Evolutionary conservation across 1,140 invertebrate species (phyloP).

Genomic region (Zaprionus tsacasi): DNA sequence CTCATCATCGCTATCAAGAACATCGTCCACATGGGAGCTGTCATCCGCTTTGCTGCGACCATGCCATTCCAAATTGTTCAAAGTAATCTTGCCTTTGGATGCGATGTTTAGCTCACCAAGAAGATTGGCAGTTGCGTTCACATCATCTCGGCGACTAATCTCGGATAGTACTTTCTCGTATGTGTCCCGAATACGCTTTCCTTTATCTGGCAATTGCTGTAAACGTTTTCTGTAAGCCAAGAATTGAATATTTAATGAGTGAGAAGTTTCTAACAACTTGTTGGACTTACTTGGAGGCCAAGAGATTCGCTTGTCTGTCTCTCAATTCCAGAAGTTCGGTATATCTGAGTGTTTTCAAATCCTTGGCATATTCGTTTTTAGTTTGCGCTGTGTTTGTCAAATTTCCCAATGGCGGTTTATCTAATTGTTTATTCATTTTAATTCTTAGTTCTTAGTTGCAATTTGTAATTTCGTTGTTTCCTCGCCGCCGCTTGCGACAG

Average conservation of each 20-base stretch:
- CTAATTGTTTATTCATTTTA: slow-evolving; percentile 1
- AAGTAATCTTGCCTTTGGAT: slow-evolving; percentile 85
- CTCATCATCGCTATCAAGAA: slow-evolving; percentile 88
- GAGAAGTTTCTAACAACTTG: slow-evolving; percentile 10
- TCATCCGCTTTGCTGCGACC: slow-evolving; percentile 82
- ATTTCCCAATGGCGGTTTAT: slow-evolving; percentile 40
- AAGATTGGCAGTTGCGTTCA: slow-evolving; percentile 86
- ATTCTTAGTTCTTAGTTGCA: slow-evolving; percentile 11
- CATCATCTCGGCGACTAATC: slow-evolving; percentile 85
- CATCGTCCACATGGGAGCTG: slow-evolving; percentile 59
- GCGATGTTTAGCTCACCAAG: slow-evolving; percentile 87
- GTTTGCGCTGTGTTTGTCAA: slow-evolving; percentile 56
- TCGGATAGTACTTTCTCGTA: slow-evolving; percentile 86
- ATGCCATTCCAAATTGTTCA: slow-evolving; percentile 89
- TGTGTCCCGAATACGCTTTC: slow-evolving; percentile 87
- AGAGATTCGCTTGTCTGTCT: slow-evolving; percentile 85
- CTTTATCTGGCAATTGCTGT: slow-evolving; percentile 88
- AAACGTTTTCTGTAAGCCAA: slow-evolving; percentile 64
- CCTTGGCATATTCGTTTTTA: slow-evolving; percentile 62
- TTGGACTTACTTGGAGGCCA: slow-evolving; percentile 85
- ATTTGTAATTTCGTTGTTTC: background rate
- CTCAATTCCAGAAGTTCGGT: slow-evolving; percentile 85
- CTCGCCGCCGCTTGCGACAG: background rate
- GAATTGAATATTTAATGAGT: slow-evolving; percentile 14
- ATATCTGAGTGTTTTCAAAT: slow-evolving; percentile 84